These are phyloP conservation scores for Eudasyphora cyanicolor DNA, from an alignment of 2,888 invertebrate species.

Conservation along the genomic window DNA sequence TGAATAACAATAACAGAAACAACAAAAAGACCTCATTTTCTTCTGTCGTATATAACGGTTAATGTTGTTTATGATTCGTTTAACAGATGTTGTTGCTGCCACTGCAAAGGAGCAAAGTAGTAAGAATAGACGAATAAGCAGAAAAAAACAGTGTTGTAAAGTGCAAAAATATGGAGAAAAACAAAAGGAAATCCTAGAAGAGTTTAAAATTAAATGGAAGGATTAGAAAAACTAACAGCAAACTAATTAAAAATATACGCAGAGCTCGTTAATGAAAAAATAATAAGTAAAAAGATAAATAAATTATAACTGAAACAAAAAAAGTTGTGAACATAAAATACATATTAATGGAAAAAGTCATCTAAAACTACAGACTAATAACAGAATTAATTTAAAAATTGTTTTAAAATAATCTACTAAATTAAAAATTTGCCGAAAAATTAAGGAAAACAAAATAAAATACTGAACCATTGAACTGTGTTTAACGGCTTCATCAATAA, in stretches of 20 bases:
- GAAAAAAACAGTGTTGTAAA: conserved; percentile 56
- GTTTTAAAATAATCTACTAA: no score
- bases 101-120: conserved; percentile 1
- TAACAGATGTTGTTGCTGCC: conserved; percentile 48
- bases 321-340: not conserved
- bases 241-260: no score
- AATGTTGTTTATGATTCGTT: conserved; percentile 51
- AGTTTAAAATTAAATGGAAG: no score
- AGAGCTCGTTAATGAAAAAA: not conserved
- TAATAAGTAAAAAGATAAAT: not conserved
- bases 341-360: not conserved
- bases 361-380: not conserved
- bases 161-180: conserved; percentile 16
- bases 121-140: not conserved
- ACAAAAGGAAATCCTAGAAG: not conserved
- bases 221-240: not conserved
- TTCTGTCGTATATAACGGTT: conserved; percentile 53
- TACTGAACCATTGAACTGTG: not conserved
- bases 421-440: no score
- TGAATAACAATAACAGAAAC: conserved; percentile 24
- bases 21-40: conserved; percentile 25
- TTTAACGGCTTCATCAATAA: no score
- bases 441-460: no score
- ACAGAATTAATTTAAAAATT: not conserved
- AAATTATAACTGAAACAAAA: not conserved